Evolutionary conservation across 2,113 vertebrate species (phyloP).

Genomic region (Pseudonaja textilis): DNA sequence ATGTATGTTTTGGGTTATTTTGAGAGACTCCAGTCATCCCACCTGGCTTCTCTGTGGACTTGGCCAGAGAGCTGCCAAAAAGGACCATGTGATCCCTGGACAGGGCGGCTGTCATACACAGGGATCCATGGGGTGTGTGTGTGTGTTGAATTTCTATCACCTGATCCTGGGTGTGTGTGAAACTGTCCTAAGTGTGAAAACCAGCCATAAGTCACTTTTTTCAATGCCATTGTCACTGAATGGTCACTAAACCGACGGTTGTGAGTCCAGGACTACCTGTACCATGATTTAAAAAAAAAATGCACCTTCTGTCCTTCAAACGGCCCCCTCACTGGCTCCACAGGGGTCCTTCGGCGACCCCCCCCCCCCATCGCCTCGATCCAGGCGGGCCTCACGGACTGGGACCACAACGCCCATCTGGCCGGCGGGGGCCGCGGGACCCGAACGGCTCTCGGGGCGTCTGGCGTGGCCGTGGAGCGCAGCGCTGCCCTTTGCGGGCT

Average conservation of each 20-base stretch:
- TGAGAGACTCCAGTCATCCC: too few relatives aligned
- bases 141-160: background rate
- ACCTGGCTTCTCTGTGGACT: too few relatives aligned
- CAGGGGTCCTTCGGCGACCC: background rate
- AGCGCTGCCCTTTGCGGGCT: too few relatives aligned
- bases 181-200: background rate
- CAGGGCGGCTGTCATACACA: background rate
- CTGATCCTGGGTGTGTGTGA: too few relatives aligned
- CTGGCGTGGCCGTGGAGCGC: too few relatives aligned
- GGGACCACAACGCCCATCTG: background rate
- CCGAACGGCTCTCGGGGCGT: background rate
- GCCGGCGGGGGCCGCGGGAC: background rate
- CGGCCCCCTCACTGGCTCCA: background rate
- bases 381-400: background rate
- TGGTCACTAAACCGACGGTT: background rate
- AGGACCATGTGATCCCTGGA: too few relatives aligned
- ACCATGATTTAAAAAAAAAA: background rate
- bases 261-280: background rate
- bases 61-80: too few relatives aligned
- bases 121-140: too few relatives aligned
- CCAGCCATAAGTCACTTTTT: background rate
- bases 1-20: too few relatives aligned
- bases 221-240: background rate
- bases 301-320: background rate
- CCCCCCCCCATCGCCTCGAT: background rate